Percentiles rank a stretch among this genome's conserved stretches.
These are phyloP conservation scores for Poeciliopsis paucimaculata DNA, from an alignment of 2,797 vertebrate species.

Conservation along the genomic window DNA sequence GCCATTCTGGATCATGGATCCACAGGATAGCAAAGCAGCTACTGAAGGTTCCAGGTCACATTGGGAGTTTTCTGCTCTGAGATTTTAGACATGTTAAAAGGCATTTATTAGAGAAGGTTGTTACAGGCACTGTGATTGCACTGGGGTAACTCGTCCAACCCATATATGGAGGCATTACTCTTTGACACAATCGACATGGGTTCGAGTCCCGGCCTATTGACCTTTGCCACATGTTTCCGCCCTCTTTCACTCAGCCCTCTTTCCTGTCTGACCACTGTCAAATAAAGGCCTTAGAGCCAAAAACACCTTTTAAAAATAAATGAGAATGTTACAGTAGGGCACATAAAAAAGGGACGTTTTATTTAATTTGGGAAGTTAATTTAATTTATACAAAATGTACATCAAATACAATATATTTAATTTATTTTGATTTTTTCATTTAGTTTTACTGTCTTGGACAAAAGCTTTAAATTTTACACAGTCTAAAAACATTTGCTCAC, in stretches of 20 bases:
- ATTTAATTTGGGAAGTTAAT: background rate
- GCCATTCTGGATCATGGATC: slow-evolving; percentile 37
- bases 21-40: slow-evolving; percentile 12
- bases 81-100: slow-evolving; percentile 5
- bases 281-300: no score
- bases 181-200: no score
- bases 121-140: no score
- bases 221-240: no score
- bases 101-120: background rate
- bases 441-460: background rate
- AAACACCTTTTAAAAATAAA: no score
- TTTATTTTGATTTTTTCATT: background rate
- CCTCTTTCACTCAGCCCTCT: no score
- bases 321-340: no score
- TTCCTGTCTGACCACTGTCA: no score
- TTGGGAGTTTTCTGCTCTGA: slow-evolving; percentile 9
- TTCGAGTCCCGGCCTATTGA: no score
- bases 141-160: no score
- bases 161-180: no score
- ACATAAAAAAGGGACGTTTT: background rate
- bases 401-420: background rate
- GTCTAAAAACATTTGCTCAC: background rate
- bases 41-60: slow-evolving; percentile 17
- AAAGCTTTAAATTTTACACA: background rate
- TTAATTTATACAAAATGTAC: background rate